A percentile compares a stretch with the other conserved stretches of the same genome.
Evolutionary conservation across 2,888 invertebrate genomes (phyloP).

Genomic region (Trachelus stipa): DNA sequence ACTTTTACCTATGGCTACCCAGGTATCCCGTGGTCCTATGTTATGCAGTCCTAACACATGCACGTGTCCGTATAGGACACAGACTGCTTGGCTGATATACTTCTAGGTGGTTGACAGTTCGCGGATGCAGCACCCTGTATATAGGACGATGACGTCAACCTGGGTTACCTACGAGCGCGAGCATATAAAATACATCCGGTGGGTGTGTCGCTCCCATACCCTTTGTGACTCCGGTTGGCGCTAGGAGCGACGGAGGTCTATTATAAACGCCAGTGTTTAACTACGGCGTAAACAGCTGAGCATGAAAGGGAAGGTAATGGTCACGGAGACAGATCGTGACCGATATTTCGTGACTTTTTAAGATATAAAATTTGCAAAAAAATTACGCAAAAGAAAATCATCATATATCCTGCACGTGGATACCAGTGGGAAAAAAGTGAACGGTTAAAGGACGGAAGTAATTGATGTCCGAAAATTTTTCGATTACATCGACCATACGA

Average conservation of each 20-base stretch:
- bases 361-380: background rate
- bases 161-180: slow-evolving; percentile 47
- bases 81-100: background rate
- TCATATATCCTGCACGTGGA: too few relatives aligned
- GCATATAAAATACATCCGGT: slow-evolving; percentile 63
- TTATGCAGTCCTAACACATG: background rate
- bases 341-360: slow-evolving; percentile 28
- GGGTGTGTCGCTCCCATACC: slow-evolving; percentile 64
- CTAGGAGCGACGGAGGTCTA: slow-evolving; percentile 52
- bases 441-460: background rate
- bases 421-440: too few relatives aligned
- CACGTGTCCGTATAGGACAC: background rate
- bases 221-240: slow-evolving; percentile 55
- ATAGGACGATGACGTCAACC: slow-evolving; percentile 55
- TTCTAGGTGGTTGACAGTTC: slow-evolving; percentile 34
- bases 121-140: slow-evolving; percentile 52
- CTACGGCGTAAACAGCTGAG: slow-evolving; percentile 36
- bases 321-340: slow-evolving; percentile 23
- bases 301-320: slow-evolving; percentile 46
- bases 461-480: background rate
- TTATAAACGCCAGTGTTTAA: slow-evolving; percentile 53
- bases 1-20: background rate
- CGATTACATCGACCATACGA: background rate
- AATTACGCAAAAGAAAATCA: too few relatives aligned
- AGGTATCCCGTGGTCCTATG: background rate